Conservation (phyloP, 37 sponge, comb jelly and placozoan genomes). For the Cliona cf. orientalis region DNA sequence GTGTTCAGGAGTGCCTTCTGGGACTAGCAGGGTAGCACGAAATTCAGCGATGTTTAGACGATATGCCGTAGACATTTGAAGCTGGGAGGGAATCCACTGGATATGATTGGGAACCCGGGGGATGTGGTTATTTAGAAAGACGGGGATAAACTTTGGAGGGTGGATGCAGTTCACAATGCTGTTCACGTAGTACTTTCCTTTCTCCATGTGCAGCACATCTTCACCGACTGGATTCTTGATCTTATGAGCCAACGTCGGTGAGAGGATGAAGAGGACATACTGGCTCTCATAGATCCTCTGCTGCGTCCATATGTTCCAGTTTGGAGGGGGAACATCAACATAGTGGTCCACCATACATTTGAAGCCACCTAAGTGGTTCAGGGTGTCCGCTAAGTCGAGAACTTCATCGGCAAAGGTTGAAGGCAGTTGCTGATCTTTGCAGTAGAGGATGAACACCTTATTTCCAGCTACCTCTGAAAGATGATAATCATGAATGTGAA, state of each 20-base stretch:
- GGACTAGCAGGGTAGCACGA: neutral
- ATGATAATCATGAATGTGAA: no score
- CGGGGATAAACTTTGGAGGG: constrained; percentile 45
- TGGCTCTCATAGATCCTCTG: constrained; percentile 19
- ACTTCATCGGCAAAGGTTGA: constrained; percentile 26
- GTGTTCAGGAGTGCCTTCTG: neutral
- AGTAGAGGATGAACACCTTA: constrained; percentile 39
- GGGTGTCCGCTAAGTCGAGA: constrained; percentile 18
- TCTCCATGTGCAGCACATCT: constrained; percentile 22
- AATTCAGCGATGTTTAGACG: neutral
- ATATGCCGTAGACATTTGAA: neutral
- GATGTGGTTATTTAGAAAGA: constrained; percentile 23
- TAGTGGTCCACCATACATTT: constrained; percentile 12
- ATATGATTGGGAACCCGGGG: neutral
- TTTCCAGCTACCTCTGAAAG: no score
- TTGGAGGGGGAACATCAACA: neutral
- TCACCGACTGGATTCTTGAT: neutral
- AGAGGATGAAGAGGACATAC: constrained; percentile 32
- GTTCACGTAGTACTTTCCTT: constrained; percentile 10
- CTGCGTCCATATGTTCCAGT: constrained; percentile 48
- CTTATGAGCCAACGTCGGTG: constrained; percentile 6
- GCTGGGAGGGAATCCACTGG: constrained; percentile 14
- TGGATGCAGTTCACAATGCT: constrained; percentile 10
- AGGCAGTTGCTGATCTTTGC: constrained; percentile 9
- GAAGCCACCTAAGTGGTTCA: constrained; percentile 6